Conservation (phyloP, 2,888 invertebrate species). For the Tenthredo notha region DNA sequence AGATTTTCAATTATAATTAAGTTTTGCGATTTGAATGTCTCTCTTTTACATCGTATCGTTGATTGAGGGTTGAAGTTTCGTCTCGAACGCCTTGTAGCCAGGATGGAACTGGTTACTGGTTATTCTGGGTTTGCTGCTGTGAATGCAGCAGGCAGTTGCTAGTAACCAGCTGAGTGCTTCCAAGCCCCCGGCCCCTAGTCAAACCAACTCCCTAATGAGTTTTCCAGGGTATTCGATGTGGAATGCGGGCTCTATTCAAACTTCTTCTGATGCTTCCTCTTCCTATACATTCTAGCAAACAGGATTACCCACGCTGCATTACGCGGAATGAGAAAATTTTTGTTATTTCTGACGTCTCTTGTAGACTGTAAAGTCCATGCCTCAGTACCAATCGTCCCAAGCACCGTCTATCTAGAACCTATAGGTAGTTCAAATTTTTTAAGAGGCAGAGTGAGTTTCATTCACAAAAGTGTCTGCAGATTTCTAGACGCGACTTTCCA, state of each 20-base stretch:
- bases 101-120: slow-evolving; percentile 56
- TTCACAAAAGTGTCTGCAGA: background rate
- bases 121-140: slow-evolving; percentile 60
- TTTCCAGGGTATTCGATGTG: slow-evolving; percentile 72
- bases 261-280: slow-evolving; percentile 62
- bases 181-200: slow-evolving; percentile 51
- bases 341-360: slow-evolving; percentile 11
- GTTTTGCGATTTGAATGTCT: background rate
- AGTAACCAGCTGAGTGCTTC: slow-evolving; percentile 59
- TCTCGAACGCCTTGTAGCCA: slow-evolving; percentile 13
- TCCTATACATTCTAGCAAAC: slow-evolving; percentile 50
- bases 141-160: slow-evolving; percentile 58
- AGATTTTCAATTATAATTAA: background rate
- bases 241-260: slow-evolving; percentile 74
- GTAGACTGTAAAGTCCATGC: slow-evolving; percentile 14
- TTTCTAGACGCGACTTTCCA: background rate
- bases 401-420: background rate
- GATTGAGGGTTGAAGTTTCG: slow-evolving; percentile 9
- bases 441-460: background rate
- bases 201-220: slow-evolving; percentile 73
- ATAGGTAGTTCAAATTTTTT: background rate
- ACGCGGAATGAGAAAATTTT: slow-evolving; percentile 61
- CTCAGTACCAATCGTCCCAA: slow-evolving; percentile 4
- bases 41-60: background rate
- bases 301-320: slow-evolving; percentile 56